A percentile compares a stretch with the other conserved stretches of the same genome.
Evolutionary conservation across 1,140 invertebrate species (phyloP).

Genomic region (Drosophila sechellia): DNA sequence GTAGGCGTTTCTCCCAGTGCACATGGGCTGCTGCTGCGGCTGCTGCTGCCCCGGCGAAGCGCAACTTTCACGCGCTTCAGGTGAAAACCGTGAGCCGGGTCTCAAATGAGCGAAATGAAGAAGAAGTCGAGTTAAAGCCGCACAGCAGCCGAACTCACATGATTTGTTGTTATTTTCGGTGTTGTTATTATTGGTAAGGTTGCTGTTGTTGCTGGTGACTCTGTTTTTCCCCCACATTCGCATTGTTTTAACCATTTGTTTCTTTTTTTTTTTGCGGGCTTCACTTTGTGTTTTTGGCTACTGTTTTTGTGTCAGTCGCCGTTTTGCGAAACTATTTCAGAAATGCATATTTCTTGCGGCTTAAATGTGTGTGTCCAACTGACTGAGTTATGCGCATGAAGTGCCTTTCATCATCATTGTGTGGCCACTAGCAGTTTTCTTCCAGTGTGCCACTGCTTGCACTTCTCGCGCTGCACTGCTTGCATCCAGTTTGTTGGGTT

Average conservation of each 20-base stretch:
- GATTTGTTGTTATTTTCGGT: slow-evolving; percentile 17
- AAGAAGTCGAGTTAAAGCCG: slow-evolving; percentile 35
- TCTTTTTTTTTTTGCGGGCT: slow-evolving; percentile 25
- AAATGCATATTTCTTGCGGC: slow-evolving; percentile 48
- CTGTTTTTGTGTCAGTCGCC: slow-evolving; percentile 31
- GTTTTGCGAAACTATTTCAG: slow-evolving; percentile 48
- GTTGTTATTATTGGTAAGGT: slow-evolving; percentile 4
- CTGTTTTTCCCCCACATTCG: slow-evolving; percentile 23
- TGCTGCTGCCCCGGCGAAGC: slow-evolving; percentile 53
- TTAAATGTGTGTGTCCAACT: slow-evolving; percentile 29
- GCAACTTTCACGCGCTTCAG: slow-evolving; percentile 79
- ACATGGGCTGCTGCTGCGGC: slow-evolving; percentile 6
- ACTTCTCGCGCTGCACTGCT: not conserved
- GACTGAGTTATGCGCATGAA: slow-evolving; percentile 34
- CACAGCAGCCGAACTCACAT: slow-evolving; percentile 28
- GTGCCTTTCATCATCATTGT: not conserved
- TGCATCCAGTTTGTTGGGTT: slow-evolving; percentile 20
- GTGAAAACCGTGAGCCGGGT: slow-evolving; percentile 74
- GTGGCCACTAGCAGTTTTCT: not conserved
- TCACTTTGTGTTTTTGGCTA: slow-evolving; percentile 42
- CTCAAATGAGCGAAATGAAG: slow-evolving; percentile 53
- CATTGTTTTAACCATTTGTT: slow-evolving; percentile 40
- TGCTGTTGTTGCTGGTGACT: slow-evolving; percentile 1
- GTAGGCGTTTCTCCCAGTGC: not conserved
- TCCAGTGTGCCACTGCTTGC: slow-evolving; percentile 6